Evolutionary conservation across 2,113 vertebrate genomes (phyloP).

Genomic region (Mesoclemmys tuberculata): DNA sequence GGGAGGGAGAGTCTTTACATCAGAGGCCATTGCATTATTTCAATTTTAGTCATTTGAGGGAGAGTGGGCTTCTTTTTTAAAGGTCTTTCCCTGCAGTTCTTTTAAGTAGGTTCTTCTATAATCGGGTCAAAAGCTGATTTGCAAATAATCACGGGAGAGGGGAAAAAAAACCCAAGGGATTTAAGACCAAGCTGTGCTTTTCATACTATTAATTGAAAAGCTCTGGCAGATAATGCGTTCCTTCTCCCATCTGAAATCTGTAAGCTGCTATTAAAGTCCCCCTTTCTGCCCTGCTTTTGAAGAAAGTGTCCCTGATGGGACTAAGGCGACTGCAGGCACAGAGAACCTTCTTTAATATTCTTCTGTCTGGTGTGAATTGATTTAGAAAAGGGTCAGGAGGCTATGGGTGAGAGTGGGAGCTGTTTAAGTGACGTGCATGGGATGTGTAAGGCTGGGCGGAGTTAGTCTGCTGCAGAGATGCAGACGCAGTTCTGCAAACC

Average conservation of each 20-base stretch:
- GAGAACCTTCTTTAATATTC: neutral
- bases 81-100: constrained; percentile 8
- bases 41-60: neutral
- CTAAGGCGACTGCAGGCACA: fast-evolving
- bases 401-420: neutral
- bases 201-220: constrained; percentile 79
- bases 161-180: neutral
- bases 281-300: fast-evolving
- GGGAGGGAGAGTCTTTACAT: fast-evolving
- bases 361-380: fast-evolving
- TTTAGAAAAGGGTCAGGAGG: neutral
- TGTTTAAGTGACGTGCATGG: neutral
- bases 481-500: neutral
- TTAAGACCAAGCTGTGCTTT: constrained; percentile 63
- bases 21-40: neutral
- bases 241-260: constrained; percentile 26
- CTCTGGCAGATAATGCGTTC: constrained; percentile 45
- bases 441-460: neutral
- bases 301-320: constrained; percentile 7
- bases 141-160: constrained; percentile 63
- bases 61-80: neutral
- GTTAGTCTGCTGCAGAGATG: neutral
- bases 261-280: constrained; percentile 54
- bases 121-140: constrained; percentile 79
- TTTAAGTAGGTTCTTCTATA: constrained; percentile 52